These are phyloP conservation scores for Malthinus seriepunctatus DNA, from an alignment of 2,888 invertebrate genomes.

Conservation along the genomic window DNA sequence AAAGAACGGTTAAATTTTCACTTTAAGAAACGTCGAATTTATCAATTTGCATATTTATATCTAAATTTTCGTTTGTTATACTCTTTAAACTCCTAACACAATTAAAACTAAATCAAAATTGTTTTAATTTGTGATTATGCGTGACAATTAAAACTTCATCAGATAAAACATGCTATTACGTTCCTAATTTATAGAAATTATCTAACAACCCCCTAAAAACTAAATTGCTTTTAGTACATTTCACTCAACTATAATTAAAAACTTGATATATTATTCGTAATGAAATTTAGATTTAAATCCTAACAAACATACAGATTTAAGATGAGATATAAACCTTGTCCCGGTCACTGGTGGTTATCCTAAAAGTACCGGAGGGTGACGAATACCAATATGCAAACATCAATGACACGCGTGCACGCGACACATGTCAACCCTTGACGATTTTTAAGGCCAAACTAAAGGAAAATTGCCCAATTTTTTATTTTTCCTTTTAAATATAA, in stretches of 20 bases:
- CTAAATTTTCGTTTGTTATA: neutral
- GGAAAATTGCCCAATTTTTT: neutral
- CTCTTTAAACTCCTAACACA: neutral
- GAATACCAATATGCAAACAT: constrained; percentile 30
- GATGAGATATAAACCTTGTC: constrained; percentile 14
- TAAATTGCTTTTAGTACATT: too few relatives aligned
- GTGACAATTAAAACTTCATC: too few relatives aligned
- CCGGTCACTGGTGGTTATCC: constrained; percentile 14
- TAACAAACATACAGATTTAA: too few relatives aligned
- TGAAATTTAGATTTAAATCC: too few relatives aligned
- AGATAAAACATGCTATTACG: too few relatives aligned
- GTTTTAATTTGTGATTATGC: neutral
- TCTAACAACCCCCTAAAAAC: too few relatives aligned
- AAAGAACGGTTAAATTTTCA: constrained; percentile 1
- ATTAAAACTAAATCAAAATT: neutral
- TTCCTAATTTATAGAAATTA: too few relatives aligned
- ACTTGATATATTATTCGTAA: too few relatives aligned
- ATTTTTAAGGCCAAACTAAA: neutral
- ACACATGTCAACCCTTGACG: constrained; percentile 26
- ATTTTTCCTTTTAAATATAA: too few relatives aligned
- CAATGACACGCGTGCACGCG: constrained; percentile 28
- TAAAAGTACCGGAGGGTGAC: constrained; percentile 17
- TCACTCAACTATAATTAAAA: too few relatives aligned
- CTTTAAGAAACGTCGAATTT: neutral
- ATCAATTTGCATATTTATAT: neutral